Base-by-base conservation (phyloP, 2,113 vertebrate species). In the Gallinago paraguaiae region DNA sequence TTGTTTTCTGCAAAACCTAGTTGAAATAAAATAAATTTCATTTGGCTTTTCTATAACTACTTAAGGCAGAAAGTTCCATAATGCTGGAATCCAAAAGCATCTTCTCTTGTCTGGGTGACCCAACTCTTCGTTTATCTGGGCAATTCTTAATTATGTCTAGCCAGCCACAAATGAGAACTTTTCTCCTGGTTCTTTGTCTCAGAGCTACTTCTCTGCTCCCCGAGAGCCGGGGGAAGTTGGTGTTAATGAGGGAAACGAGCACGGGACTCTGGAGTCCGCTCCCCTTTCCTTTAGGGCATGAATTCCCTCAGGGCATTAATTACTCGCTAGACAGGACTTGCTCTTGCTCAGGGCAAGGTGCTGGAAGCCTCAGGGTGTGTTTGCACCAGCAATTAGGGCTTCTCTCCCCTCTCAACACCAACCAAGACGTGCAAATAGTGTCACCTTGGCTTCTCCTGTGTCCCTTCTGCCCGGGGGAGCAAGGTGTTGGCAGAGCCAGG, bases 241-340 rank as follows among this genome's bases (percentile, higher is more conserved):
- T 85, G 67, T 71, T 90, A 92, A 91, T 93, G 84, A 95, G 87
- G 83, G 63, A 65, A 57, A 43, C 22, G 37, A 43, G 78, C 61
- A 41, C 63, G 57, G 70, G n/a, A 1, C 74, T 84, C 31, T 22
- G 74, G 78, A 79, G 37, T 30, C 50, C 37, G 11, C 24, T 39
- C 78, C 23, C 7, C 41, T 72, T 90, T 65, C 61, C 96, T 93
- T 87, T 64, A 31, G 94, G 89, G 91, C 82, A 91, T 92, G 95
- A 88, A 91, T 95, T 91, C 61, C 96, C 94, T 87, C 60, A n/a
- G 94, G 89, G 93, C 82, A 89, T 92, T 95, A 88, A 91, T 95
- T 91, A 95, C 63, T 87, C 68, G 61, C 74, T 65, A 20, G 7
- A 2, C 31, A 85, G 53, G 61, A 25, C 53, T 72, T 50, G 72